These are phyloP conservation scores for Macroglossus sobrinus DNA, from an alignment of 2,113 vertebrate genomes.

Conservation along the genomic window DNA sequence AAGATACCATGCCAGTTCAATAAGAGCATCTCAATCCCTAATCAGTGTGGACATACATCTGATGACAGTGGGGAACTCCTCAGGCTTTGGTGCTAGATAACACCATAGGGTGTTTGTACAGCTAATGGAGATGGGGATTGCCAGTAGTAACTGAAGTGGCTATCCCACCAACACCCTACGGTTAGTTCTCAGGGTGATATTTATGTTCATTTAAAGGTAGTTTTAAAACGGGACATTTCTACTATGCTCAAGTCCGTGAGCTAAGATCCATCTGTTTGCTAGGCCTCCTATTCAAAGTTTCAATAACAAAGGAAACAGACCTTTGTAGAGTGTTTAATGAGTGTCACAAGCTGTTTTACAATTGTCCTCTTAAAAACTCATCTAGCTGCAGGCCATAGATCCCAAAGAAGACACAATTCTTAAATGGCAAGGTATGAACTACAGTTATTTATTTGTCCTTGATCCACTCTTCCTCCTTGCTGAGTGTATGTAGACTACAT, in stretches of 20 bases:
- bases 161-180: neutral
- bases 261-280: neutral
- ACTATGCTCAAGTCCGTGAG: neutral
- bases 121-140: neutral
- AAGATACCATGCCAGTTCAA: neutral
- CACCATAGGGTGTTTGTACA: neutral
- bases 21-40: neutral
- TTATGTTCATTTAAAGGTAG: neutral
- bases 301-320: neutral
- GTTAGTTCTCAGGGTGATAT: neutral
- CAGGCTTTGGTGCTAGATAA: neutral
- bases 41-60: neutral
- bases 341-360: neutral
- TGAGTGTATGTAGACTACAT: neutral
- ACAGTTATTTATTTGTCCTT: neutral
- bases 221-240: neutral
- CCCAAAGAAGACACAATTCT: neutral
- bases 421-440: neutral
- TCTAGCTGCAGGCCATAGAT: conserved; percentile 15
- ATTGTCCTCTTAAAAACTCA: neutral
- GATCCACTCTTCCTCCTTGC: neutral
- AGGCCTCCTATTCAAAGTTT: conserved; percentile 30
- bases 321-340: neutral
- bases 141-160: neutral
- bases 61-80: neutral